Base-by-base conservation (phyloP, 2,888 invertebrate genomes). In the Tethea ocularis region DNA sequence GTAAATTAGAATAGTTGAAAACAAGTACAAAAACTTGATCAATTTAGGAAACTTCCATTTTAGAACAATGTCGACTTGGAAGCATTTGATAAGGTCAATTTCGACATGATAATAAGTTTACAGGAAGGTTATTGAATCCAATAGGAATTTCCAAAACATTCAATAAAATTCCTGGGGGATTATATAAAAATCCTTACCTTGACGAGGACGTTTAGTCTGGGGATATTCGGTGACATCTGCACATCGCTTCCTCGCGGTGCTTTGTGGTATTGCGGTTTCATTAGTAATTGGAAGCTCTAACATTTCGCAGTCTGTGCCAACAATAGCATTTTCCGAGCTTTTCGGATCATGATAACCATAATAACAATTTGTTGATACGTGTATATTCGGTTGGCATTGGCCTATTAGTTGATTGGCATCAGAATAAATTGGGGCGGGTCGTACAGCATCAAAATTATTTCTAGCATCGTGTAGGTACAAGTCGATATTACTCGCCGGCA, bases 291-390 rank as follows among this genome's bases (percentile, higher is more conserved):
- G 74, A 59, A 81, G 72, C 66, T 91, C 91, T 56, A 79, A 65
- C 91, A 92, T 93, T 83, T 93, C 93, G 78, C 87, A 89, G 83
- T 90, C 90, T 13, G 77, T 80, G 60, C 75, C 80, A 65, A 74
- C 74, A 69, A 80, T 73, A 59, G 68, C 64, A 62, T 70, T 80
- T 71, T 76, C 74, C 33, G 72, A 57, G 57, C 63, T 80, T 69
- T 87, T 86, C 22, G 84, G 71, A 63, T 87, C 83, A 60, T 93
- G 93, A 77, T 87, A 94, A 57, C 94, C 94, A 67, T 94, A 93
- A 73, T 94, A 94, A 71, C 92, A 92, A 79, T 93, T 93, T 52
- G 89, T 91, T 55, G 93, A 93, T 74, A 93, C 84, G 74, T 91
- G 91, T 68, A 93, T 75, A 72, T 86, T 91, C 65, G 54, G 54